Conservation (phyloP, 2,888 invertebrate species). For the Zaprionus lineosus region DNA sequence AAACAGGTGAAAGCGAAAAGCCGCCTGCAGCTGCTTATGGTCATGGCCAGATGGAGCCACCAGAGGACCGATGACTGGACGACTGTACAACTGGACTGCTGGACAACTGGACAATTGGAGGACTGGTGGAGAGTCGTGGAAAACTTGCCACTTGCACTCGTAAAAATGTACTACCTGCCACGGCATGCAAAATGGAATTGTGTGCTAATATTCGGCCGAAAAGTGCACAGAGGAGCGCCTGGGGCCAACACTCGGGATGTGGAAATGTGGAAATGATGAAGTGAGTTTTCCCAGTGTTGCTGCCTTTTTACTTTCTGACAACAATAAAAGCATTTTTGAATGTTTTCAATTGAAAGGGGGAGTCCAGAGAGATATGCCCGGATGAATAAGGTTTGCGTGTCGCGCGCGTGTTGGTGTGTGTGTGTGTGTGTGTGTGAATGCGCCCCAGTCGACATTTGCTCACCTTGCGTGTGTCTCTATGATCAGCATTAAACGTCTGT, state of each 20-base stretch:
- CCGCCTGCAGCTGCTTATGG: conserved; percentile 63
- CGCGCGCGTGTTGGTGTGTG: neutral
- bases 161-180: conserved; percentile 66
- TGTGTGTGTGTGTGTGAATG: conserved; percentile 8
- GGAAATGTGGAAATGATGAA: conserved; percentile 53
- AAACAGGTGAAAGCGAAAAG: conserved; percentile 75
- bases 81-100: neutral
- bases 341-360: conserved; percentile 46
- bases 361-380: no score
- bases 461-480: conserved; percentile 29
- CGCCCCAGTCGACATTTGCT: conserved; percentile 24
- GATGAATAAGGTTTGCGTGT: no score
- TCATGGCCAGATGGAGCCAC: conserved; percentile 43
- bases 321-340: conserved; percentile 69
- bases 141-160: conserved; percentile 70
- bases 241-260: conserved; percentile 21
- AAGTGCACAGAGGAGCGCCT: conserved; percentile 27
- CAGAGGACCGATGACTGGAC: neutral
- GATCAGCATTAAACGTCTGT: conserved; percentile 60
- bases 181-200: conserved; percentile 78
- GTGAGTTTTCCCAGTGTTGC: conserved; percentile 40
- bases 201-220: conserved; percentile 75
- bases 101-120: neutral
- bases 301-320: conserved; percentile 27
- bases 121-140: conserved; percentile 38